Percentiles rank a stretch among this genome's conserved stretches.
phyloP scores from a whole-genome alignment of 2,113 vertebrate species.

The Macroglossus sobrinus region DNA sequence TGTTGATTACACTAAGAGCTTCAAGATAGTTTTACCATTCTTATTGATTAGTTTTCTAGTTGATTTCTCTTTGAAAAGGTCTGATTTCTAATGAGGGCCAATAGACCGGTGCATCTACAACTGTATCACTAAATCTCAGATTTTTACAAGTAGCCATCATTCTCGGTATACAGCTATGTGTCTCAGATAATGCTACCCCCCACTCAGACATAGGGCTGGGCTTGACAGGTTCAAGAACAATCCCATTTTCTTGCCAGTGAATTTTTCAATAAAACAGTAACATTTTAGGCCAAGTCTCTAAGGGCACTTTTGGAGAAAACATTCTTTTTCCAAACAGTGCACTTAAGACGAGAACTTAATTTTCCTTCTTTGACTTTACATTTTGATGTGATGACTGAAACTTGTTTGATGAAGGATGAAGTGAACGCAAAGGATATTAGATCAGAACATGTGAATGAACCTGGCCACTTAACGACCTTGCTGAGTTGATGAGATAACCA shows the following conservation, averaged over 20 bases:
- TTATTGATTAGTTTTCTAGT: background rate
- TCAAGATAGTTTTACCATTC: background rate
- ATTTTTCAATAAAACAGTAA: background rate
- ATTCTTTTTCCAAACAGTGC: background rate
- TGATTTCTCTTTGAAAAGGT: background rate
- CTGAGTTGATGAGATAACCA: background rate
- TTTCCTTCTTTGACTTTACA: background rate
- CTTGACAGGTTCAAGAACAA: background rate
- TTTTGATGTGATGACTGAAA: background rate
- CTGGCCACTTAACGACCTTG: background rate
- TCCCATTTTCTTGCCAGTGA: background rate
- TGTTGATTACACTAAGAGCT: background rate
- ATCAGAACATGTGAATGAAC: background rate
- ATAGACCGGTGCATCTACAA: background rate
- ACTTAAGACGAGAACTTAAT: background rate
- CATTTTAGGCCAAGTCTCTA: background rate
- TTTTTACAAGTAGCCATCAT: background rate
- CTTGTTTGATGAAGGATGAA: background rate
- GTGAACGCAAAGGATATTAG: background rate
- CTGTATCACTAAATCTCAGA: background rate
- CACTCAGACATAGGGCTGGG: background rate
- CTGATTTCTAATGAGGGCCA: background rate
- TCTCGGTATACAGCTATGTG: background rate
- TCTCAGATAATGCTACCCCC: background rate
- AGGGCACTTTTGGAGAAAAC: background rate